Conservation (phyloP, 2,888 invertebrate genomes). For the Pristionchus arcanus region DNA sequence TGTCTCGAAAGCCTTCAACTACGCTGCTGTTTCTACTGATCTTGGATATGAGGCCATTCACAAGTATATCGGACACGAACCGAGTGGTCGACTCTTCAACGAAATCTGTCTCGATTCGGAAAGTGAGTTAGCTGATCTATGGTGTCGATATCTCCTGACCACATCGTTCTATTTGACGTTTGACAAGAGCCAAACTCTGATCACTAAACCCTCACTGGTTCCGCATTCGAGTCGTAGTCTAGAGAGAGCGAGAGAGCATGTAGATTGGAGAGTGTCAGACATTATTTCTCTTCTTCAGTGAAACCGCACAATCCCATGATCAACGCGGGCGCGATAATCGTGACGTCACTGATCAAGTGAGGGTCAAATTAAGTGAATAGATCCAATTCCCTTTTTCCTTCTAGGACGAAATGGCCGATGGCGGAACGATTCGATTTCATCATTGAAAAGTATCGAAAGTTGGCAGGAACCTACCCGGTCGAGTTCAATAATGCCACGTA, state of each 20-base stretch:
- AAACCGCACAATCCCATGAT: conserved; percentile 97
- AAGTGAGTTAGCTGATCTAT: conserved; percentile 85
- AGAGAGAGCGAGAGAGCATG: not conserved
- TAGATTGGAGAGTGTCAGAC: not conserved
- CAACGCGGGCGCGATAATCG: conserved; percentile 95
- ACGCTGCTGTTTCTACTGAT: conserved; percentile 89
- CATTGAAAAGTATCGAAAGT: conserved; percentile 79
- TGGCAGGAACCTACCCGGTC: conserved; percentile 90
- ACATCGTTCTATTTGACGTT: not conserved
- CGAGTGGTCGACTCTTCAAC: conserved; percentile 96
- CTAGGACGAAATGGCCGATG: conserved; percentile 73
- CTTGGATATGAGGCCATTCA: conserved; percentile 90
- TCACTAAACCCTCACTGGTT: not conserved
- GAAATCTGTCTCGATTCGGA: conserved; percentile 94
- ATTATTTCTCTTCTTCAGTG: not conserved
- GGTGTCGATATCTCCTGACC: not conserved
- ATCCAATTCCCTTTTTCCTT: conserved; percentile 58
- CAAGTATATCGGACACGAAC: conserved; percentile 96
- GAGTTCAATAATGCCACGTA: conserved; percentile 94
- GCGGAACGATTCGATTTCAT: conserved; percentile 81
- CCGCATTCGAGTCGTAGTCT: not conserved
- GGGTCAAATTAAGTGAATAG: conserved; percentile 70
- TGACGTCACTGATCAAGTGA: conserved; percentile 86
- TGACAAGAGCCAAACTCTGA: not conserved
- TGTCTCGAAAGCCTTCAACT: conserved; percentile 89